Conservation (phyloP, 2,888 invertebrate species). For the Scaptomyza tumidula region DNA sequence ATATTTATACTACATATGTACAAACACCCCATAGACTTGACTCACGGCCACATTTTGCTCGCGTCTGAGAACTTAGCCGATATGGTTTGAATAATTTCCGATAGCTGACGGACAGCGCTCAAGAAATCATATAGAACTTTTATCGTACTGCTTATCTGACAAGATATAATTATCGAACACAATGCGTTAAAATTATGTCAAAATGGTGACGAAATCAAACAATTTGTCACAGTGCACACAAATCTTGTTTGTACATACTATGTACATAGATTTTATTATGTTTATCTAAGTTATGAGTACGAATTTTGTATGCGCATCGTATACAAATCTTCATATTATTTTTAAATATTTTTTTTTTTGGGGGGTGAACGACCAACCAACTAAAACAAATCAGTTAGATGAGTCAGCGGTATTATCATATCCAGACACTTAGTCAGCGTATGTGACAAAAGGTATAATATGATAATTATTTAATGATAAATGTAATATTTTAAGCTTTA, state of each 20-base stretch:
- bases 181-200: background rate
- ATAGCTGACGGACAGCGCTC: background rate
- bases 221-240: background rate
- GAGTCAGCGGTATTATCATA: slow-evolving; percentile 29
- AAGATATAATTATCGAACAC: background rate
- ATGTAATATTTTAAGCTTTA: background rate
- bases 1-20: slow-evolving; percentile 3
- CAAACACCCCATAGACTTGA: slow-evolving; percentile 25
- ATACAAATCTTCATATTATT: no score
- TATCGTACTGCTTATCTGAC: slow-evolving; percentile 20
- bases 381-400: slow-evolving; percentile 4
- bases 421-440: slow-evolving; percentile 33
- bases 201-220: background rate
- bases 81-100: background rate
- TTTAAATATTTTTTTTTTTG: no score
- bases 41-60: slow-evolving; percentile 21
- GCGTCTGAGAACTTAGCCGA: background rate
- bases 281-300: background rate
- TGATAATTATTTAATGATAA: background rate
- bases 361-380: slow-evolving; percentile 24
- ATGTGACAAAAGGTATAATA: background rate
- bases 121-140: slow-evolving; percentile 10
- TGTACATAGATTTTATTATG: slow-evolving; percentile 1
- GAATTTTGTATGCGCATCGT: no score
- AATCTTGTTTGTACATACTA: background rate